Evolutionary conservation across 2,888 invertebrate genomes (phyloP).

Genomic region (Marronus borbonicus): DNA sequence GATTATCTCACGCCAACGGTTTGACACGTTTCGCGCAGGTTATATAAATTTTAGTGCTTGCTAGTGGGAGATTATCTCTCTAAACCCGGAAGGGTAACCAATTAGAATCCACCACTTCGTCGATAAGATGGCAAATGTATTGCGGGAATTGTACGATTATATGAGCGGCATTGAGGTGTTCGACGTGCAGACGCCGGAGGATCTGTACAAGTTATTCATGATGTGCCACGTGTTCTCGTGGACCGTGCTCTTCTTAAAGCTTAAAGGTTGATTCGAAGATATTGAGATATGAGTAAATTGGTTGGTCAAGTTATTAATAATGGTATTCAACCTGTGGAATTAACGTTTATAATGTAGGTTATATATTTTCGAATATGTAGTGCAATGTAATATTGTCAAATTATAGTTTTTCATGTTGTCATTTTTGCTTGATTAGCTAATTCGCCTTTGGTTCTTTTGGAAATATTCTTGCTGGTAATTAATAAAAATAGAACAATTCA

Average conservation of each 20-base stretch:
- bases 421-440: not conserved
- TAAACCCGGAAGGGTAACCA: not conserved
- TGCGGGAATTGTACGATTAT: conserved; percentile 38
- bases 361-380: not conserved
- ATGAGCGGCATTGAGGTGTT: conserved; percentile 48
- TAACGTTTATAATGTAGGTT: not conserved
- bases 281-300: not conserved
- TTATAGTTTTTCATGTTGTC: not conserved
- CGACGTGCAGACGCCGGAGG: conserved; percentile 55
- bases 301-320: not conserved
- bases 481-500: too few relatives aligned
- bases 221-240: conserved; percentile 57
- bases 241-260: conserved; percentile 56
- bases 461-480: not conserved
- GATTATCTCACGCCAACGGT: too few relatives aligned
- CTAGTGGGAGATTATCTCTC: not conserved
- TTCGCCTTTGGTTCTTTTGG: too few relatives aligned
- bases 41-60: conserved; percentile 23
- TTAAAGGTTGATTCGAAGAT: conserved; percentile 33
- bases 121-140: conserved; percentile 26
- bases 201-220: conserved; percentile 57
- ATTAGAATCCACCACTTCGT: not conserved
- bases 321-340: not conserved
- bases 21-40: too few relatives aligned
- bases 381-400: not conserved